Percentiles rank a stretch among this genome's conserved stretches.
Conservation (phyloP, 2,797 vertebrate species). For the Pygocentrus nattereri region DNA sequence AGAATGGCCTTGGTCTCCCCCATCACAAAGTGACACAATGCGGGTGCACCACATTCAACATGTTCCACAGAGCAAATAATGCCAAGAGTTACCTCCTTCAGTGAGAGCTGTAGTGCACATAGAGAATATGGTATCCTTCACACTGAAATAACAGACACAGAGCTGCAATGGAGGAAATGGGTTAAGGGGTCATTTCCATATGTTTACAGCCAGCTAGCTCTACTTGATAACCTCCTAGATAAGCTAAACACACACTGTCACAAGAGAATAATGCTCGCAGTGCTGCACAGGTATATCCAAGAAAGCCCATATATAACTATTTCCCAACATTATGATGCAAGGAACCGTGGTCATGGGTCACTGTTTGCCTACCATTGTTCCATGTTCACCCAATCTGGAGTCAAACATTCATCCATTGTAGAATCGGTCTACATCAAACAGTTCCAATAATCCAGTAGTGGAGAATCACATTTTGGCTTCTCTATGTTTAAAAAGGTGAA, state of each 20-base stretch:
- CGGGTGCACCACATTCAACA: neutral
- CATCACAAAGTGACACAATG: neutral
- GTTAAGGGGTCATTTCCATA: slow-evolving; percentile 62
- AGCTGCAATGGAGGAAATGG: slow-evolving; percentile 57
- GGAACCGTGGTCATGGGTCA: slow-evolving; percentile 17
- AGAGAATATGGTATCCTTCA: slow-evolving; percentile 15
- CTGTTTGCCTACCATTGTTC: slow-evolving; percentile 36
- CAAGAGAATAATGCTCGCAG: neutral
- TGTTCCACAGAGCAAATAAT: slow-evolving; percentile 14
- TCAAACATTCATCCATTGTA: slow-evolving; percentile 26
- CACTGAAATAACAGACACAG: slow-evolving; percentile 46
- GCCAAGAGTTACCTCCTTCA: slow-evolving; percentile 1
- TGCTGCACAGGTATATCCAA: slow-evolving; percentile 22
- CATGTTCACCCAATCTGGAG: slow-evolving; percentile 8
- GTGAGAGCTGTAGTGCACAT: slow-evolving; percentile 7
- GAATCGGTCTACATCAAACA: slow-evolving; percentile 8
- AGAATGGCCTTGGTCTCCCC: too few relatives aligned
- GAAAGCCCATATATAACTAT: neutral
- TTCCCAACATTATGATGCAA: slow-evolving; percentile 5
- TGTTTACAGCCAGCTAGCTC: slow-evolving; percentile 56
- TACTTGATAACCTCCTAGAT: slow-evolving; percentile 64
- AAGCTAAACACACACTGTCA: slow-evolving; percentile 43
- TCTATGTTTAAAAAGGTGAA: neutral
- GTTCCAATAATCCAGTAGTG: neutral
- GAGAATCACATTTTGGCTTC: neutral